A percentile compares a stretch with the other conserved stretches of the same genome.
Evolutionary conservation across 1,140 invertebrate genomes (phyloP).

Genomic region (Araneus ventricosus): DNA sequence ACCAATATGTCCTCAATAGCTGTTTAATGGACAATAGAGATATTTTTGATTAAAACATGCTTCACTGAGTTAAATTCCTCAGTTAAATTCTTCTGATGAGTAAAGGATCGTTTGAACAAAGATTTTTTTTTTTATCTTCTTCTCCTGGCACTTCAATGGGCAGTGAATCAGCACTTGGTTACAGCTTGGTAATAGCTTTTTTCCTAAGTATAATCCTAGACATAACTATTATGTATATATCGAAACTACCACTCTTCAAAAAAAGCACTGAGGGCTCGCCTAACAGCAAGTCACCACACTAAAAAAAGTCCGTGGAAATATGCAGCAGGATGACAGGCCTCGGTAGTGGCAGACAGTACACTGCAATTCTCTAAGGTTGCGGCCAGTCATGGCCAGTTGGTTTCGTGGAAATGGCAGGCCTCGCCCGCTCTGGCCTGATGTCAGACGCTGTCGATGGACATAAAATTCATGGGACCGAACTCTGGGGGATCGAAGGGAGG

Average conservation of each 20-base stretch:
- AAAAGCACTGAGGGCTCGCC: not conserved
- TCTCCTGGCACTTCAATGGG: constrained; percentile 32
- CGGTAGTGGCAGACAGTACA: not conserved
- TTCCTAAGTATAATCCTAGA: constrained; percentile 31
- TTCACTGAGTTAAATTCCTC: not conserved
- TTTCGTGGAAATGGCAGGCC: not conserved
- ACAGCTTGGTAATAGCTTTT: not conserved
- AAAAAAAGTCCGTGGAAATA: not conserved
- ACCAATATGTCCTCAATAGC: not conserved
- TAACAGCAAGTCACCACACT: not conserved
- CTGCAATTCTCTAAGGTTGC: not conserved
- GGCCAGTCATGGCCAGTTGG: not conserved
- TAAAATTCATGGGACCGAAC: constrained; percentile 60
- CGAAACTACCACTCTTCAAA: constrained; percentile 7
- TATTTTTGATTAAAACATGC: not conserved
- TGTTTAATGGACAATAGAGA: not conserved
- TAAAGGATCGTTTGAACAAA: not conserved
- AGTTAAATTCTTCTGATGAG: no score
- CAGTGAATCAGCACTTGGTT: constrained; percentile 47
- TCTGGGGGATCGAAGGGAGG: constrained; percentile 81
- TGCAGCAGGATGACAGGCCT: not conserved
- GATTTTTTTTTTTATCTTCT: not conserved
- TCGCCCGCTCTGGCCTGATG: constrained; percentile 1
- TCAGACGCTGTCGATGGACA: constrained; percentile 70
- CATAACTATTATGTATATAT: constrained; percentile 25